These are phyloP conservation scores for Bradypodion ventrale DNA, from an alignment of 2,797 vertebrate genomes.

Conservation along the genomic window DNA sequence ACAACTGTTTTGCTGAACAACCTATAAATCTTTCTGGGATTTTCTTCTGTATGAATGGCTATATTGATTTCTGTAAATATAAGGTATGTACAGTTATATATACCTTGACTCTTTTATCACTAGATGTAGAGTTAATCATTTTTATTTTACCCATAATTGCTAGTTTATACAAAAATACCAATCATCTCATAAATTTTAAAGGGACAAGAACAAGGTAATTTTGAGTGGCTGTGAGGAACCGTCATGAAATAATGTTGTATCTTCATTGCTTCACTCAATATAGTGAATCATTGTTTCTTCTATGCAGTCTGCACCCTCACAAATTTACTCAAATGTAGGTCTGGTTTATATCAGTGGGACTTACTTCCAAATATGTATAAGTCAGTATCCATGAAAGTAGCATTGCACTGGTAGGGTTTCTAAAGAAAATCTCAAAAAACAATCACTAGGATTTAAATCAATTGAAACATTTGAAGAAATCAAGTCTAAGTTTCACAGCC, in stretches of 20 bases:
- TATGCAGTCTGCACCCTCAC: background rate
- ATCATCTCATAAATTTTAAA: background rate
- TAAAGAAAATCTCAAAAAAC: no score
- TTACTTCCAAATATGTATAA: background rate
- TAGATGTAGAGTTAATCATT: background rate
- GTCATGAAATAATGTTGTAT: background rate
- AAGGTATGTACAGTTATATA: background rate
- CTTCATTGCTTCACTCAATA: background rate
- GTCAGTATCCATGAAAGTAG: background rate
- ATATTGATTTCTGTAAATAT: constrained; percentile 2
- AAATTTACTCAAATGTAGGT: background rate
- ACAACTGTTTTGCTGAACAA: background rate
- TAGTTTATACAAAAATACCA: background rate
- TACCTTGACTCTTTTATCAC: background rate
- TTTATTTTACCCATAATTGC: background rate
- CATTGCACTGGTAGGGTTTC: background rate
- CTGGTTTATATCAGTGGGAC: background rate
- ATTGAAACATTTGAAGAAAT: background rate
- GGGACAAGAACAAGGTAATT: background rate
- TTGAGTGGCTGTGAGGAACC: background rate
- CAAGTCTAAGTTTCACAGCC: constrained; percentile 6
- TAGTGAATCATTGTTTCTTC: background rate
- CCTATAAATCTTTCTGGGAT: background rate
- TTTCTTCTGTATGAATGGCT: constrained; percentile 7
- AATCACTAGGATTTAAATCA: background rate